Evolutionary conservation across 2,113 vertebrate genomes (phyloP).

Genomic region (Thunnus maccoyii): DNA sequence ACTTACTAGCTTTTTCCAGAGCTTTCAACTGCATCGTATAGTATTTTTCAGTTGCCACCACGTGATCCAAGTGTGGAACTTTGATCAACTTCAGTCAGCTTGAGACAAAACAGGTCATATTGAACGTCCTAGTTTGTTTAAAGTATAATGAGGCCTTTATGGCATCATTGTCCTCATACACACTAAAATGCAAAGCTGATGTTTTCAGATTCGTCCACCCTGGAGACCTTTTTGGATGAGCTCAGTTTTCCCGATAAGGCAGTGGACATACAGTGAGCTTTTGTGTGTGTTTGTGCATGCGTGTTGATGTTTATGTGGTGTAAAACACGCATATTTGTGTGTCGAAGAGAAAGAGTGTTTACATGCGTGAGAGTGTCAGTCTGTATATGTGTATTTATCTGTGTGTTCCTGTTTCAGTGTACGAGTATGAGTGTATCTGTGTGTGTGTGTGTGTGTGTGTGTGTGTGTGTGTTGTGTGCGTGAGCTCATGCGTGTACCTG

Average conservation of each 20-base stretch:
- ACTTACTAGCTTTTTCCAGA: no score
- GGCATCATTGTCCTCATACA: neutral
- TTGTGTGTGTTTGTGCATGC: neutral
- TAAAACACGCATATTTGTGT: neutral
- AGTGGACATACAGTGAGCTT: neutral
- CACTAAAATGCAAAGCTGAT: no score
- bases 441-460: slow-evolving; percentile 6
- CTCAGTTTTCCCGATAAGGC: neutral
- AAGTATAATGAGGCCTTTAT: neutral
- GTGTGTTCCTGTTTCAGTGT: neutral
- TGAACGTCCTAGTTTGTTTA: neutral
- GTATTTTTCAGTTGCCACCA: no score
- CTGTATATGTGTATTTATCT: neutral
- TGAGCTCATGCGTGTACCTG: slow-evolving; percentile 40
- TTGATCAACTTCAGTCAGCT: no score
- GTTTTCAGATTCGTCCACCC: neutral
- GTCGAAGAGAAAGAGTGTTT: neutral
- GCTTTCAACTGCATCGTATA: no score
- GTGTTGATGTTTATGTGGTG: neutral
- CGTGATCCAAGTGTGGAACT: no score
- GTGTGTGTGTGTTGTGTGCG: neutral
- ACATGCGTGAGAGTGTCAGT: neutral
- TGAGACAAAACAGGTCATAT: neutral
- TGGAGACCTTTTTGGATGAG: no score
- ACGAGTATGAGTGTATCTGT: neutral